Evolutionary conservation across 2,113 vertebrate species (phyloP).

Genomic region (Aspidoscelis tigris): DNA sequence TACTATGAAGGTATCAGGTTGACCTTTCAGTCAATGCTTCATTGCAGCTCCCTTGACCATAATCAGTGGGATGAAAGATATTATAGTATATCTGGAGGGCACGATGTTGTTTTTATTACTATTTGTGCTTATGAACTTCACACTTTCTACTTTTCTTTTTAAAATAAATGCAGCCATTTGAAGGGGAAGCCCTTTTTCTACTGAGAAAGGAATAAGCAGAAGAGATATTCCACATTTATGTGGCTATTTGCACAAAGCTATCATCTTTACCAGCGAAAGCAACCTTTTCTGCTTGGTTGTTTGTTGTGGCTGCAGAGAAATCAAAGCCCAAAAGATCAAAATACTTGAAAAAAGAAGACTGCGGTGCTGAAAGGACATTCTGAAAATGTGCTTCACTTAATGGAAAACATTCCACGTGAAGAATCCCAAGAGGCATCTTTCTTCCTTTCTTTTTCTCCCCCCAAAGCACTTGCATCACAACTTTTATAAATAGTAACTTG

Average conservation of each 20-base stretch:
- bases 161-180: background rate
- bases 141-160: background rate
- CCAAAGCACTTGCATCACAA: background rate
- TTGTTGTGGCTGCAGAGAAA: conserved; percentile 14
- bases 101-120: background rate
- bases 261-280: background rate
- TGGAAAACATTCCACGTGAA: background rate
- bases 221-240: background rate
- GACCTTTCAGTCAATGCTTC: too few species aligned
- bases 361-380: conserved; percentile 13
- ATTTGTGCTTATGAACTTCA: background rate
- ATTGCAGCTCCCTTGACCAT: too few species aligned
- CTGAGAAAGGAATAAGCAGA: background rate
- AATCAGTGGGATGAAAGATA: too few species aligned
- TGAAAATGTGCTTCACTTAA: conserved; percentile 17
- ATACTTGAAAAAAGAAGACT: conserved; percentile 6
- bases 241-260: background rate
- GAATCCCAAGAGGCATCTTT: background rate
- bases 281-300: background rate
- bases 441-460: conserved; percentile 9
- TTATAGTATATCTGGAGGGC: background rate
- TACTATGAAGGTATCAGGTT: too few species aligned
- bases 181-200: background rate
- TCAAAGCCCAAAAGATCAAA: conserved; percentile 13
- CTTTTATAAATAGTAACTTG: conserved; percentile 11